Evolutionary conservation across 2,888 invertebrate genomes (phyloP).

Genomic region (Argyra leucocephala): DNA sequence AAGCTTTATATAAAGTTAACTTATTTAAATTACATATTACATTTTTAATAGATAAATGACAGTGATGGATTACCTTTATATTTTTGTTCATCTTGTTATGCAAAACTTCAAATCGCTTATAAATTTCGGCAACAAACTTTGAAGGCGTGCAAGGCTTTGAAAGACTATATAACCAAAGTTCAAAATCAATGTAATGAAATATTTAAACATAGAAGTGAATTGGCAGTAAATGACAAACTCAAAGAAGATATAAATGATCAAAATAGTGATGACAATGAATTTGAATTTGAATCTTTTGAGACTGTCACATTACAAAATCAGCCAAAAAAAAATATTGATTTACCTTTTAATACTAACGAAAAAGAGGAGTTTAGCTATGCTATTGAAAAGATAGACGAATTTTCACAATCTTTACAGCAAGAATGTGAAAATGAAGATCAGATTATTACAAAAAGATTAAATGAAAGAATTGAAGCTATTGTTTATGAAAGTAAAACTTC

Average conservation of each 20-base stretch:
- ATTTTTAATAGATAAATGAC: not conserved
- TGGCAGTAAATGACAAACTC: not conserved
- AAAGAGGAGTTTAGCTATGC: not conserved
- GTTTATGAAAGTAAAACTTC: not conserved
- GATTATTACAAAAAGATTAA: not conserved
- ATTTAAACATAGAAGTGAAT: not conserved
- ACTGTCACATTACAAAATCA: not conserved
- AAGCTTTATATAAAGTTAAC: not conserved
- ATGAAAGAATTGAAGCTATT: not conserved
- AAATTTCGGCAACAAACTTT: not conserved
- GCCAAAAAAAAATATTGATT: not conserved
- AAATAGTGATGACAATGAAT: not conserved
- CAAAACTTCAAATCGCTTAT: not conserved
- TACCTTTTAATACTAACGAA: not conserved
- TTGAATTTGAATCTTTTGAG: not conserved
- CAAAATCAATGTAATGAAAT: not conserved
- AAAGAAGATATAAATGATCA: not conserved
- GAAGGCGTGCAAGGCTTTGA: not conserved
- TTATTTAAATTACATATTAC: not conserved
- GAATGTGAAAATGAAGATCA: not conserved
- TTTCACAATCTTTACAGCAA: not conserved
- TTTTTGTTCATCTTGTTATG: not conserved
- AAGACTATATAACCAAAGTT: not conserved
- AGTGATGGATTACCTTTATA: not conserved
- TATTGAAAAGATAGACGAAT: not conserved